phyloP scores from a whole-genome alignment of 2,113 vertebrate species.

The Chloropsis hardwickii region DNA sequence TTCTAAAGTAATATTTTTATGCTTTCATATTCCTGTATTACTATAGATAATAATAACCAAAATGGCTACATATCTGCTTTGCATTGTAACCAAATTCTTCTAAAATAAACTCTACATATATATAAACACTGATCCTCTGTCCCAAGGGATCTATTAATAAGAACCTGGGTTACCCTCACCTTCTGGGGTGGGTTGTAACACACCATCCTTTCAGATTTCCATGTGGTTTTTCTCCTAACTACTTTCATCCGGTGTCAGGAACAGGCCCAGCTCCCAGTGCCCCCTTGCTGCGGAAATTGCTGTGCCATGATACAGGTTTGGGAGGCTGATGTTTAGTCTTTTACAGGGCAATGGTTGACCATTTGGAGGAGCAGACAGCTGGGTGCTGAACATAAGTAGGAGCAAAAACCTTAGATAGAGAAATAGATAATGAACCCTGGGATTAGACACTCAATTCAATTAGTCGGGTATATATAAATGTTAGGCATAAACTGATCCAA shows the following conservation, averaged over 20 bases:
- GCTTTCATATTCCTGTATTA: not conserved
- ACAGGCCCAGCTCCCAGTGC: not conserved
- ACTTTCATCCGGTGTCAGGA: not conserved
- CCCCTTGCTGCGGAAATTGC: constrained; percentile 34
- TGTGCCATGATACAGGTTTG: not conserved
- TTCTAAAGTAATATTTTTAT: not conserved
- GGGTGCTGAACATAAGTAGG: constrained; percentile 76
- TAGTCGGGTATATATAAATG: constrained; percentile 71
- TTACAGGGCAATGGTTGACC: constrained; percentile 68
- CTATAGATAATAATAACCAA: not conserved
- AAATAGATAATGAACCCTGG: constrained; percentile 79
- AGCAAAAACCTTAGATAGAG: constrained; percentile 64
- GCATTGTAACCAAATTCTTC: not conserved
- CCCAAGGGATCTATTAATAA: not conserved
- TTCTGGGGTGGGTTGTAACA: not conserved
- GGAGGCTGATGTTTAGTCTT: constrained; percentile 58
- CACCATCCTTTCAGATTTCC: not conserved
- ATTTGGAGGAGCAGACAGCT: constrained; percentile 76
- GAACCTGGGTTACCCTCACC: not conserved
- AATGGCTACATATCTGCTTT: not conserved
- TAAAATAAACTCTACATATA: not conserved
- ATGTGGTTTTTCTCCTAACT: not conserved
- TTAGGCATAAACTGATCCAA: constrained; percentile 71
- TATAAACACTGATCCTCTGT: rapidly evolving
- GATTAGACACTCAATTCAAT: constrained; percentile 80